Evolutionary conservation across 1,140 invertebrate genomes (phyloP), one percentile per base, ranked within the genome.

Genomic region (Pollicipes pollicipes): DNA sequence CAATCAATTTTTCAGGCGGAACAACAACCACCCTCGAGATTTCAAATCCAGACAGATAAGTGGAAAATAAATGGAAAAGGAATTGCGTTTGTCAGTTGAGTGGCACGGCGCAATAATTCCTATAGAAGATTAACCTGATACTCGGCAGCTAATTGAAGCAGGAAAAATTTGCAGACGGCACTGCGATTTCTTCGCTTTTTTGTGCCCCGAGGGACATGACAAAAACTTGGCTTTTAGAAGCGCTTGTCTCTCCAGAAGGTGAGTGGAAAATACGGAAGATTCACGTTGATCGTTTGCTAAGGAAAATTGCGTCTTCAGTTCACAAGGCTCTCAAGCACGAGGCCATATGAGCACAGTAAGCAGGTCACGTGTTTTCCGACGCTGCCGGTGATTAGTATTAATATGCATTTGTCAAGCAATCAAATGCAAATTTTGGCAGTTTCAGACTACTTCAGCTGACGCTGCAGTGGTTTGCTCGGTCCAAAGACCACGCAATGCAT

Each of bases 1-100:
- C 45, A 24, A 58, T 58, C 45, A 58, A 13, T 58, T 58, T 58
- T 58, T 58, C 45, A 58, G 45, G 24, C 45, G 24, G 45, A 21
- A 10, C 45, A 58, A 58, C 45, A 13, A 21, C 45, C 45, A 58
- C 45, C 45, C 45, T 58, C 45, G 45, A 58, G 45, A 58, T 58
- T 58, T 58, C 45, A 58, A 58, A 58, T 58, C 45, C 45, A 58
- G 45, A 58, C 45, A 58, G 13, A 58, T 58, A 58, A 58, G 45
- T 58, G 45, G 45, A 58, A 58, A 58, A 58, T 35, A 58, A 58
- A 58, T 58, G 45, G 45, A 58, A 58, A 58, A 58, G 45, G 45
- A 58, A 58, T 58, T 58, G 45, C 45, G 24, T 58, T 58, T 58
- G 45, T 58, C 45, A 58, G 45, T 58, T 58, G 45, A 58, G 45